A percentile compares a stretch with the other conserved stretches of the same genome.
Conservation (phyloP, 2,113 vertebrate genomes). For the Choloepus hoffmanni region DNA sequence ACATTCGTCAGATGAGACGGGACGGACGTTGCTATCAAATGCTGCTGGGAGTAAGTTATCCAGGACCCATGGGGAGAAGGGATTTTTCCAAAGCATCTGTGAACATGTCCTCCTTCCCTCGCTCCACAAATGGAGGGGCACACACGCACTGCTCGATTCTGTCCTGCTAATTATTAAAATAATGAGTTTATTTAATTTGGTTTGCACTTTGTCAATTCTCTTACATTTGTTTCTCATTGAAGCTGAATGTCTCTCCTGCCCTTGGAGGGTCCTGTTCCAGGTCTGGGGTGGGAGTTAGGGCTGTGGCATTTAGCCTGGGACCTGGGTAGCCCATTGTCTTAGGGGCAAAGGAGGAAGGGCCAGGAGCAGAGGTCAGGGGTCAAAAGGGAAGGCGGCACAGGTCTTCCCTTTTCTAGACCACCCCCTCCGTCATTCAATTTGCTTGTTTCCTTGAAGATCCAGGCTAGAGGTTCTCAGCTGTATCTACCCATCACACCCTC, state of each 20-base stretch:
- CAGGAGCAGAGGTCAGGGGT: background rate
- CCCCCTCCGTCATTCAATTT: background rate
- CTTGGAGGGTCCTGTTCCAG: background rate
- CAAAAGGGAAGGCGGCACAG: background rate
- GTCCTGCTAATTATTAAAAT: slow-evolving; percentile 57
- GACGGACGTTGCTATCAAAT: background rate
- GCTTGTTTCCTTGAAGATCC: background rate
- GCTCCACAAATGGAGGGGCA: background rate
- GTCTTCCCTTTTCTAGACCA: background rate
- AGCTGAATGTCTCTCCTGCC: background rate
- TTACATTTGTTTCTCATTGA: background rate
- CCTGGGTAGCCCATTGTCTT: background rate
- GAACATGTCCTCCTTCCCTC: background rate
- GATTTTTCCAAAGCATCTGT: background rate
- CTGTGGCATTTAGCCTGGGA: background rate
- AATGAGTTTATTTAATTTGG: background rate
- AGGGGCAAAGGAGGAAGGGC: background rate
- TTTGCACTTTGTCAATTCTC: slow-evolving; percentile 7
- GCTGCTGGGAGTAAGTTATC: background rate
- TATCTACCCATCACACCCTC: background rate
- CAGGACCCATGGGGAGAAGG: background rate
- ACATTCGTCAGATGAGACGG: rapidly evolving
- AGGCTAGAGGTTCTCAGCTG: background rate
- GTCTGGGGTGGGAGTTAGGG: background rate
- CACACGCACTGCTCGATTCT: background rate